A percentile compares a stretch with the other conserved stretches of the same genome.
Evolutionary conservation across 2,797 vertebrate genomes (phyloP).

Genomic region (Chaetodon trifasciatus): DNA sequence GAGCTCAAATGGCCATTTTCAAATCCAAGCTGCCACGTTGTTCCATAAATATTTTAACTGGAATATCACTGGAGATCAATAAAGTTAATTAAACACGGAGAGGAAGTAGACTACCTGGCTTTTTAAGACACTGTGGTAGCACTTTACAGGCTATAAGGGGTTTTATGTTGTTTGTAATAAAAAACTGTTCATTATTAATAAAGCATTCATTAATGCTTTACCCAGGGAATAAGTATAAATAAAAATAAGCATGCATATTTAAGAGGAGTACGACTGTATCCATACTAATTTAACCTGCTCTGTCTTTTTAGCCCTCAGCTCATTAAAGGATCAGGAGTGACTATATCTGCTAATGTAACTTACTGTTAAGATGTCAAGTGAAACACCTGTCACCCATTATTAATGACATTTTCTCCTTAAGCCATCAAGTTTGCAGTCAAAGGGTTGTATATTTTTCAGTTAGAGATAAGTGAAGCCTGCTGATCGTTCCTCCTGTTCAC

Average conservation of each 20-base stretch:
- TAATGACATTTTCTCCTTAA: neutral
- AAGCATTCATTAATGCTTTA: neutral
- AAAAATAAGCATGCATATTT: neutral
- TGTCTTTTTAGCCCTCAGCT: neutral
- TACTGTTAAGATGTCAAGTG: neutral
- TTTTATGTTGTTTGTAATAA: constrained; percentile 21
- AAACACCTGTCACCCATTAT: neutral
- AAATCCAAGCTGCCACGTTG: constrained; percentile 23
- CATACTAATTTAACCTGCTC: neutral
- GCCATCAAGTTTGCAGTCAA: neutral
- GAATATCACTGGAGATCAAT: constrained; percentile 41
- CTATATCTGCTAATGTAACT: neutral
- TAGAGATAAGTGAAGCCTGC: neutral
- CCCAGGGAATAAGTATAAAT: no score
- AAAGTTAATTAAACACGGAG: constrained; percentile 50
- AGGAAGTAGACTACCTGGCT: neutral
- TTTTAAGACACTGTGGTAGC: neutral
- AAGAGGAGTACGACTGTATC: neutral
- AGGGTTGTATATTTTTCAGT: constrained; percentile 6
- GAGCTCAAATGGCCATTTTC: neutral
- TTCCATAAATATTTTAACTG: constrained; percentile 44
- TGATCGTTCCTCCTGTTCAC: neutral
- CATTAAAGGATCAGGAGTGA: neutral
- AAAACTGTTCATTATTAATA: neutral
- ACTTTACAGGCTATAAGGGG: neutral